Evolutionary conservation across 2,113 vertebrate species (phyloP).

Genomic region (Hepsetus odoe): DNA sequence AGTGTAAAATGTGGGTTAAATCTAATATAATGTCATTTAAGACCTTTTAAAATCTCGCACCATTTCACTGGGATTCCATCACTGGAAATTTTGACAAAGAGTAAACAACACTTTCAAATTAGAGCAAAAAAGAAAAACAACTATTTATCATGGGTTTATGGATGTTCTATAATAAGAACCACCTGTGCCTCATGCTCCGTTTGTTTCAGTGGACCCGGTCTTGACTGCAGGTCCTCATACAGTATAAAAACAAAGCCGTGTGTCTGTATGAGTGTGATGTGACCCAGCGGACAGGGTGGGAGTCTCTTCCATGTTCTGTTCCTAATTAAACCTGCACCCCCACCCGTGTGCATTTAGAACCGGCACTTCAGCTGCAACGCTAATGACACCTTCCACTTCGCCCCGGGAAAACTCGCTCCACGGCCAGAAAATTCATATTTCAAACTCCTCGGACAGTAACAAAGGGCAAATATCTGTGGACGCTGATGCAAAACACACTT

Average conservation of each 20-base stretch:
- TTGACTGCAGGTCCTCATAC: background rate
- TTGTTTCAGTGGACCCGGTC: no score
- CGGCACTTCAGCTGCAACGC: background rate
- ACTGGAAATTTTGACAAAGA: no score
- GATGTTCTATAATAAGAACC: no score
- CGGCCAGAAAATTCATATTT: constrained; percentile 16
- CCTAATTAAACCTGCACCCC: constrained; percentile 45
- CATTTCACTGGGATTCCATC: no score
- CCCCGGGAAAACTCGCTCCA: background rate
- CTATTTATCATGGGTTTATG: background rate
- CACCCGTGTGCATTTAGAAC: background rate
- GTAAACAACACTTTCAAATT: no score
- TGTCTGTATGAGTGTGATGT: constrained; percentile 17
- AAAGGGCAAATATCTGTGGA: background rate
- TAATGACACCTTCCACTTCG: background rate
- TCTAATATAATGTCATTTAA: no score
- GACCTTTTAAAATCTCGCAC: no score
- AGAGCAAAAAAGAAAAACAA: no score
- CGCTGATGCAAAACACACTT: constrained; percentile 35
- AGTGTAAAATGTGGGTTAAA: no score
- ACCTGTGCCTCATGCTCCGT: no score
- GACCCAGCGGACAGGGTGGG: constrained; percentile 50
- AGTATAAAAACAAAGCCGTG: background rate
- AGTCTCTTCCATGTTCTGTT: constrained; percentile 41
- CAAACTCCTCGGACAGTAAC: background rate